Evolutionary conservation across 1,140 invertebrate genomes (phyloP), one percentile per base, ranked within the genome.

Genomic region (Sitobion miscanthi): DNA sequence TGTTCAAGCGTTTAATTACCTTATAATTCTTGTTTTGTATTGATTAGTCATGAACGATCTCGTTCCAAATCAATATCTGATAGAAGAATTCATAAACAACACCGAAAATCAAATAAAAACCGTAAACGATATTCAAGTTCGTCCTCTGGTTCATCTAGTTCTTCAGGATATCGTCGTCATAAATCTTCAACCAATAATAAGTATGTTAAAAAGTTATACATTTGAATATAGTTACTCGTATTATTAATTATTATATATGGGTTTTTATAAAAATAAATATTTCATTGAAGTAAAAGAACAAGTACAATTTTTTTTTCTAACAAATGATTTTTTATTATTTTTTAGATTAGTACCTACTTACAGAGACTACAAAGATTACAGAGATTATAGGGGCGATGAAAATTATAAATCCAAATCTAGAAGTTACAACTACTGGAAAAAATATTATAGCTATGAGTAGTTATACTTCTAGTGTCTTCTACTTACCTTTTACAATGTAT

Each of bases 391-490:
- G 2, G 82, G 82, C 1, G 91, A 93, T 93, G 91, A 93, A 54
- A 93, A 86, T n/a, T 93, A 93, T n/a, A 93, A 93, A 93, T 93
- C 91, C 9, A 93, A 93, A 20, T 93, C 91, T 38, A 93, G 91
- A 9, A 93, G 91, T 86, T 93, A 93, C 38, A 93, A 93, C 11
- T 93, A 93, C 17, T 93, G 91, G 91, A 93, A 93, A 52, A 93
- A 93, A 93, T 93, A 86, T 57, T 93, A 93, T 54, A 93, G 91
- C 49, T 54, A 93, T n/a, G 77, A 93, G 86, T 93, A 93, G 35
- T 42, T 77, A 2, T 42, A 20, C 0, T 54, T 42, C 38, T 38
- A 38, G 38, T 38, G 38, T 1, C 38, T 38, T 38, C 35, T 38
- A 52, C 45, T 49, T 92, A 49, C 8, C 21, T 20, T 23, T 54